Evolutionary conservation across 64 coral and sea anemone species (phyloP).

Genomic region (Pocillopora verrucosa): DNA sequence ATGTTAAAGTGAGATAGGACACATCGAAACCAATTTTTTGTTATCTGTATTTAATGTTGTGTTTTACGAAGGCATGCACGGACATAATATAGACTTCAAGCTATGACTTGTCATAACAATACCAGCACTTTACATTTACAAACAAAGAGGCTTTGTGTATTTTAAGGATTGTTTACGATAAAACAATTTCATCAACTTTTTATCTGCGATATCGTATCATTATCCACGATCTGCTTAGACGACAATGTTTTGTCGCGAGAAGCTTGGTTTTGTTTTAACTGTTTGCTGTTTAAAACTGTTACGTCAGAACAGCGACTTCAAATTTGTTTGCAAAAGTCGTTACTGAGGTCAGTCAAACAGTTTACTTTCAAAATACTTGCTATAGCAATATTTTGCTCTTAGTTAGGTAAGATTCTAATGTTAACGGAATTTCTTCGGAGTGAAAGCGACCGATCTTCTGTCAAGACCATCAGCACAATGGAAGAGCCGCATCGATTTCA

Average conservation of each 20-base stretch:
- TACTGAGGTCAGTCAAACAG: background rate
- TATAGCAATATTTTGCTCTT: background rate
- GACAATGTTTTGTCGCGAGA: background rate
- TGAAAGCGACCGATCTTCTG: background rate
- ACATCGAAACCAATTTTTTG: too few species aligned
- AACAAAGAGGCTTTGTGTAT: background rate
- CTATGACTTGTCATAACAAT: too few species aligned
- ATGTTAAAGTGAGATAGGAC: too few species aligned
- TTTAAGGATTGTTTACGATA: background rate
- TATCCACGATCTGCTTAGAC: background rate
- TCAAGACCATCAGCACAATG: background rate
- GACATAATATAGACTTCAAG: too few species aligned
- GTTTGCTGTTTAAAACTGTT: background rate
- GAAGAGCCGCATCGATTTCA: conserved; percentile 33
- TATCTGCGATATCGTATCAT: background rate
- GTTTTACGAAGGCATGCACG: too few species aligned
- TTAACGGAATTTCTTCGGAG: background rate
- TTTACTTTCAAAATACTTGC: background rate
- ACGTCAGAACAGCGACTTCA: background rate
- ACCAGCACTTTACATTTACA: background rate
- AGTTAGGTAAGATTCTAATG: background rate
- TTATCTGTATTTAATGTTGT: too few species aligned
- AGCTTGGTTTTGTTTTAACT: too few species aligned
- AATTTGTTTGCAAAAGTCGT: background rate
- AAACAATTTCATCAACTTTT: background rate